Evolutionary conservation across 2,113 vertebrate species (phyloP).

Genomic region (Xerus inauris): DNA sequence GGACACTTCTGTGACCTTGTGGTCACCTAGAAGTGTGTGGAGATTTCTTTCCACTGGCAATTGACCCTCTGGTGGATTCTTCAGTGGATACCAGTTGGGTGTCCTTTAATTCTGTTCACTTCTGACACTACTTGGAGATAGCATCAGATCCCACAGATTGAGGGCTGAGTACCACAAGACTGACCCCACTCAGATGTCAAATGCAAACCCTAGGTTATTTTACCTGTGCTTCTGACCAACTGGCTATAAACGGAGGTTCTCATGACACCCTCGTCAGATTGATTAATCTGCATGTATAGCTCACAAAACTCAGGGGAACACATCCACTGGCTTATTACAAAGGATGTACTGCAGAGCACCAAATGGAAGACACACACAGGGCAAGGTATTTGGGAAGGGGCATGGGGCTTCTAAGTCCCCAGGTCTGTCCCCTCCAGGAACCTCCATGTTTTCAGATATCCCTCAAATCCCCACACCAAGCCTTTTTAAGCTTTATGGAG

Average conservation of each 20-base stretch:
- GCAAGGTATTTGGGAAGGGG: not conserved
- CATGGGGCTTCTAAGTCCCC: too few species aligned
- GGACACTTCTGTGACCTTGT: not conserved
- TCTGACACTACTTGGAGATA: not conserved
- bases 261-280: not conserved
- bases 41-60: not conserved
- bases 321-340: not conserved
- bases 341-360: not conserved
- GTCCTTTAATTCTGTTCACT: not conserved
- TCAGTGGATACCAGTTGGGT: not conserved
- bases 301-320: not conserved
- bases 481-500: not conserved
- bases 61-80: not conserved
- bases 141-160: not conserved
- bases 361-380: not conserved
- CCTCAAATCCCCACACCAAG: not conserved
- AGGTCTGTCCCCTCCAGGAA: not conserved
- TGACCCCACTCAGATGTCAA: not conserved
- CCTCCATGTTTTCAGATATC: not conserved
- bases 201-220: too few species aligned
- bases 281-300: not conserved
- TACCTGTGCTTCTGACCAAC: not conserved
- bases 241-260: not conserved
- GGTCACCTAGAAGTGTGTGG: not conserved
- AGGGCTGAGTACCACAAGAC: not conserved